Evolutionary conservation across 2,888 invertebrate genomes (phyloP).

Genomic region (Epirrhoe alternata): DNA sequence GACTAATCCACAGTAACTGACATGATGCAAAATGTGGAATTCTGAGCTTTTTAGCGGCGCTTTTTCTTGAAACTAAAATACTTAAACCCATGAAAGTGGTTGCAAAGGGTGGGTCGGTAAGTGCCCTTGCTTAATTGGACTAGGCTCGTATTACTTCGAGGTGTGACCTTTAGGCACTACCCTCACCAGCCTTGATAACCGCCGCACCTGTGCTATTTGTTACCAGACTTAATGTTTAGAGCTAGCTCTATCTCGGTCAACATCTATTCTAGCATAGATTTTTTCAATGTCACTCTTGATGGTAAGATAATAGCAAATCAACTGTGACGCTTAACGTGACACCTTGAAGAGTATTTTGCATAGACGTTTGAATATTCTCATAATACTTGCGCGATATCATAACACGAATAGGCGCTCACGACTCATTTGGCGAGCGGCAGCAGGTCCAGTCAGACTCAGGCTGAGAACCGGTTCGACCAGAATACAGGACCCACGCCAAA

Average conservation of each 20-base stretch:
- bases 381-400: constrained; percentile 44
- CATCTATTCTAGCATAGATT: constrained; percentile 37
- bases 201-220: constrained; percentile 58
- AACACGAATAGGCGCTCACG: constrained; percentile 70
- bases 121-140: constrained; percentile 60
- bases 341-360: constrained; percentile 7
- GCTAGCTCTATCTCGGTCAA: constrained; percentile 36
- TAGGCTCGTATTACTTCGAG: constrained; percentile 62
- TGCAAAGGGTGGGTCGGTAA: constrained; percentile 47
- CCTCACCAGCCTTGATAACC: constrained; percentile 57
- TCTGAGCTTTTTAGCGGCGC: constrained; percentile 17
- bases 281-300: constrained; percentile 10
- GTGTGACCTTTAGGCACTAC: constrained; percentile 64
- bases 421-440: constrained; percentile 77
- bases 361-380: constrained; percentile 14
- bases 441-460: constrained; percentile 78
- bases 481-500: constrained; percentile 70
- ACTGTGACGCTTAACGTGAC: neutral
- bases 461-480: constrained; percentile 80
- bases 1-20: constrained; percentile 20
- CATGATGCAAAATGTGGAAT: constrained; percentile 4
- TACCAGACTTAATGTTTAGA: constrained; percentile 36
- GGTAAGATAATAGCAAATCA: neutral
- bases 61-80: constrained; percentile 35
- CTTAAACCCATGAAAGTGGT: constrained; percentile 38